A percentile compares a stretch with the other conserved stretches of the same genome.
These are phyloP conservation scores for Parthenolecanium corni DNA, from an alignment of 2,888 invertebrate genomes.

Conservation along the genomic window DNA sequence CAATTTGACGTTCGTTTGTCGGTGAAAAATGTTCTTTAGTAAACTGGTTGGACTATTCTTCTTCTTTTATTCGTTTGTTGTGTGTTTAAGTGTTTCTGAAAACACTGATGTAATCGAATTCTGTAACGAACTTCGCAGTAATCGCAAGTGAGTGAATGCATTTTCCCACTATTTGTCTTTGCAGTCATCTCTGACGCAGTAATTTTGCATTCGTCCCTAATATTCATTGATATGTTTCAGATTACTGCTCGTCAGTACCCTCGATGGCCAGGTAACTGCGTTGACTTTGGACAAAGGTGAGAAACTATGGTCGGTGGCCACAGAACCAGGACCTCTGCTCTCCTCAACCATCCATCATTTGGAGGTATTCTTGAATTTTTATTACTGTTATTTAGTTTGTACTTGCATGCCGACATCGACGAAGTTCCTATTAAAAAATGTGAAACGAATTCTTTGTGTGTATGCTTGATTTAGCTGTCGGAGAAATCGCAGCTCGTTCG, in stretches of 20 bases:
- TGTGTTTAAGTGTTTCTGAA: not conserved
- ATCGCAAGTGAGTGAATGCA: not conserved
- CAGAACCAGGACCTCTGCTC: constrained; percentile 62
- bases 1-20: too few species aligned
- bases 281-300: constrained; percentile 55
- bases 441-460: not conserved
- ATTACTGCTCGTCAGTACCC: constrained; percentile 71
- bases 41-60: not conserved
- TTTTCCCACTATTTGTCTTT: too few species aligned
- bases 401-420: too few species aligned
- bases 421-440: not conserved
- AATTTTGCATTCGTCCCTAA: too few species aligned
- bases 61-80: not conserved
- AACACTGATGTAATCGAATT: constrained; percentile 3
- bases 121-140: constrained; percentile 4
- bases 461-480: constrained; percentile 49
- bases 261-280: constrained; percentile 79
- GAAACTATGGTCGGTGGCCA: constrained; percentile 66
- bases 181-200: not conserved
- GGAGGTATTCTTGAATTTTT: constrained; percentile 52
- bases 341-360: constrained; percentile 80
- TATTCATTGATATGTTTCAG: constrained; percentile 41
- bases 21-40: not conserved
- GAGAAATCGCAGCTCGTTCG: constrained; percentile 75
- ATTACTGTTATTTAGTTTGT: not conserved